Conservation (phyloP, 2,888 invertebrate genomes). For the Drosophila nigritarsus region DNA sequence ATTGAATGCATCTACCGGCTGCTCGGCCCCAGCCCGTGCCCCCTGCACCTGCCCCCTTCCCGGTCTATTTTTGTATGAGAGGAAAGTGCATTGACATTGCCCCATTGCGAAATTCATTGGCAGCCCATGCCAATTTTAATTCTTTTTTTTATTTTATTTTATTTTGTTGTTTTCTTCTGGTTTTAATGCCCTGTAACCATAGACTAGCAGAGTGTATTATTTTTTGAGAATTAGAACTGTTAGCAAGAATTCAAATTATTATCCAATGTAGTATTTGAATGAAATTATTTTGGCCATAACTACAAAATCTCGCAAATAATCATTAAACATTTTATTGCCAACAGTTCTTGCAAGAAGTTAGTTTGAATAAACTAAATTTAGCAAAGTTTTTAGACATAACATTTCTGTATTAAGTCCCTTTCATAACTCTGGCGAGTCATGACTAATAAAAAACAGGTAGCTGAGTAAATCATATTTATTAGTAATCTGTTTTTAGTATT, state of each 20-base stretch:
- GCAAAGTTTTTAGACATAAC: background rate
- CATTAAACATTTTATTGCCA: background rate
- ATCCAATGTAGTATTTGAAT: background rate
- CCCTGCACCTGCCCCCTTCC: no score
- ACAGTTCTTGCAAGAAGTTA: background rate
- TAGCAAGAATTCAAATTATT: background rate
- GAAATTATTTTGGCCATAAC: background rate
- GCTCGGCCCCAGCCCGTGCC: no score
- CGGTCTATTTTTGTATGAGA: slow-evolving; percentile 57
- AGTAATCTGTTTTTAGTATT: background rate
- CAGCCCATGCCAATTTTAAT: slow-evolving; percentile 70
- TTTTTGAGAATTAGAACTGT: background rate
- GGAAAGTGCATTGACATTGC: slow-evolving; percentile 76
- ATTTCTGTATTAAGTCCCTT: background rate
- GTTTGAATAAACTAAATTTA: background rate
- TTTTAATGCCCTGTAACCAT: slow-evolving; percentile 32
- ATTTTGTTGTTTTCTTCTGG: slow-evolving; percentile 14
- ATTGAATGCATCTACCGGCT: slow-evolving; percentile 37
- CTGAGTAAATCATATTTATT: fast-evolving
- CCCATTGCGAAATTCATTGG: slow-evolving; percentile 70
- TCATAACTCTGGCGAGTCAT: background rate
- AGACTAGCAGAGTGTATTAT: background rate
- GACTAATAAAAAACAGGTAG: background rate
- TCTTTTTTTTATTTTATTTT: slow-evolving; percentile 35
- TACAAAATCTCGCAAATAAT: background rate